Percentiles rank a stretch among this genome's conserved stretches.
phyloP scores from a whole-genome alignment of 1,140 invertebrate species.

The Saxidomus purpurata region DNA sequence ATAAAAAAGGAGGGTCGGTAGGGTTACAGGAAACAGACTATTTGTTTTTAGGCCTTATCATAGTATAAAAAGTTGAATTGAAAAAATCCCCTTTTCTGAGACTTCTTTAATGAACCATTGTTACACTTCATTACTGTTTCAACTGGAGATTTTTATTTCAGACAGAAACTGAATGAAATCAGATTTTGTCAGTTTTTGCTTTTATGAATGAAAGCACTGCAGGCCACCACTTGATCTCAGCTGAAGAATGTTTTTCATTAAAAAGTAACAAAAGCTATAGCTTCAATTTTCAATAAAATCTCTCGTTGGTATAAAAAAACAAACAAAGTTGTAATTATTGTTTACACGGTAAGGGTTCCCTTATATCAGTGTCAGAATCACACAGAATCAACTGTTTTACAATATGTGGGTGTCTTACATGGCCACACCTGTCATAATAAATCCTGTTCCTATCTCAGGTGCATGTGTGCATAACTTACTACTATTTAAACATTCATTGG shows the following conservation, averaged over 20 bases:
- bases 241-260: not conserved
- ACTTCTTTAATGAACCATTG: too few species aligned
- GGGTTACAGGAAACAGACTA: too few species aligned
- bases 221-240: too few species aligned
- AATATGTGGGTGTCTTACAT: not conserved
- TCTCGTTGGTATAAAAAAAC: not conserved
- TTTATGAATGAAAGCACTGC: too few species aligned
- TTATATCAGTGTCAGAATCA: not conserved
- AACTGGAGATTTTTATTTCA: not conserved
- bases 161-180: not conserved
- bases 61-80: too few species aligned
- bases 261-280: not conserved
- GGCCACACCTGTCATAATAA: conserved; percentile 50
- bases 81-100: too few species aligned
- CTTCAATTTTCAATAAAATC: not conserved
- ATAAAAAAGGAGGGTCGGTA: too few species aligned
- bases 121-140: not conserved
- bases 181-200: too few species aligned
- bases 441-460: not conserved
- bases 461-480: conserved; percentile 15
- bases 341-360: too few species aligned
- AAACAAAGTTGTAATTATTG: not conserved
- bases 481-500: not conserved
- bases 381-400: not conserved
- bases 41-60: too few species aligned